Evolutionary conservation across 2,888 invertebrate species (phyloP), one percentile per base, ranked within the genome.

Genomic region (Synanthedon tipuliformis): DNA sequence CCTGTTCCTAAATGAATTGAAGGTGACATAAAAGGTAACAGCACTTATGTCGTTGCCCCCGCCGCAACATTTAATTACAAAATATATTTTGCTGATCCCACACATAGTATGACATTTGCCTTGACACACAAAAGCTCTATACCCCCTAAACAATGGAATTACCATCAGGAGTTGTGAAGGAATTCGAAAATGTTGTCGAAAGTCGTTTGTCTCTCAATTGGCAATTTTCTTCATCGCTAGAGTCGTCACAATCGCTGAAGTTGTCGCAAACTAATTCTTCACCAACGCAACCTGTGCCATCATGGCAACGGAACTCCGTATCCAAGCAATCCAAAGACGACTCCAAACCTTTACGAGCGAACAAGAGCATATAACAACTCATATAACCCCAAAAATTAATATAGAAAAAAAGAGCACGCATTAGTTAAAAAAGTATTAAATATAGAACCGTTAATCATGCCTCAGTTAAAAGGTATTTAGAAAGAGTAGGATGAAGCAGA

Each of bases 221-320:
- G 77, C 90, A 90, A 76, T 86, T 81, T 63, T 78, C 75, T 75
- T 92, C 92, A 74, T 92, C 92, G 64, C 90, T 90, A 69, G 81
- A 75, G 73, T 92, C 91, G 61, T 66, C 74, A 81, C 93, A 93
- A 75, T 92, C 89, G 62, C 70, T 69, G 65, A 68, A 66, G 64
- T 88, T 88, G 73, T 93, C 90, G 83, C 93, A 93, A 59, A 88
- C 73, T 61, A 84, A 75, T 58, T 75, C 71, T 65, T 78, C 69
- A 59, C 88, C 82, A 69, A 92, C 84, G 85, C 93, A 93, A 74
- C 88, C 83, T 72, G 83, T 88, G 75, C 83, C 86, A 71, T 87
- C 82, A 78, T 89, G 88, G 76, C 85, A 87, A 84, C 81, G 89
- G 75, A 88, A 86, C 71, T 85, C 74, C 66, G 75, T 80, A 59